Conservation (phyloP, 2,113 vertebrate species). For the Lucifuga dentata region DNA sequence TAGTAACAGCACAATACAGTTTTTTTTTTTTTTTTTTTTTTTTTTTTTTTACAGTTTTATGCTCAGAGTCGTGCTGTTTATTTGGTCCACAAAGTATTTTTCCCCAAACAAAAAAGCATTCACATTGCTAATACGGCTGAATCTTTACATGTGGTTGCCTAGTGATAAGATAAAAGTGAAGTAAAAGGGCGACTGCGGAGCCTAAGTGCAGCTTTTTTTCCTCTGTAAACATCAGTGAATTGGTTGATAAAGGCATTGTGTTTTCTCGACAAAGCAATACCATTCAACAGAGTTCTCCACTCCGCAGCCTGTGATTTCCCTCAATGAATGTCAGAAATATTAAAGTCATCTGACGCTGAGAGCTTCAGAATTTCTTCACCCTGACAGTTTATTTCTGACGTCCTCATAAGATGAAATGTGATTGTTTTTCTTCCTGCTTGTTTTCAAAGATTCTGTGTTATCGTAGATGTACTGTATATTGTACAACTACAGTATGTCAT, state of each 20-base stretch:
- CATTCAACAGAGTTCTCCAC: constrained; percentile 39
- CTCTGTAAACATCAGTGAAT: constrained; percentile 43
- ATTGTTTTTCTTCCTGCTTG: too few relatives aligned
- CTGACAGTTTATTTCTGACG: background rate
- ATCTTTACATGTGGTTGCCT: constrained; percentile 40
- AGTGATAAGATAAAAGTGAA: constrained; percentile 39
- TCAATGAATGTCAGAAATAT: constrained; percentile 16
- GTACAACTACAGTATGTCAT: too few relatives aligned
- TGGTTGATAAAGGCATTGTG: constrained; percentile 51
- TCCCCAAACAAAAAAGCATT: too few relatives aligned
- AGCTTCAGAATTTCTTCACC: background rate
- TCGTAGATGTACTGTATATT: too few relatives aligned
- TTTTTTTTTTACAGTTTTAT: too few relatives aligned
- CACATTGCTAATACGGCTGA: constrained; percentile 12
- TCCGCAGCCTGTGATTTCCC: constrained; percentile 33
- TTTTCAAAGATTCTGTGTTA: too few relatives aligned
- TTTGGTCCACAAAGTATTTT: too few relatives aligned
- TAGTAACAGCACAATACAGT: constrained; percentile 16
- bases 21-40: too few relatives aligned
- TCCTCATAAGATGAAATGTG: too few relatives aligned
- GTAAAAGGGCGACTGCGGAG: constrained; percentile 28
- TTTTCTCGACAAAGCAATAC: constrained; percentile 43
- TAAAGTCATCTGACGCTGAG: constrained; percentile 5
- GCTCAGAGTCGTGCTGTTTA: constrained; percentile 10
- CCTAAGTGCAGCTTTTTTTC: constrained; percentile 18